Percentiles rank a stretch among this genome's conserved stretches.
phyloP scores from a whole-genome alignment of 2,797 vertebrate species.

The Anisognathus igniventris region DNA sequence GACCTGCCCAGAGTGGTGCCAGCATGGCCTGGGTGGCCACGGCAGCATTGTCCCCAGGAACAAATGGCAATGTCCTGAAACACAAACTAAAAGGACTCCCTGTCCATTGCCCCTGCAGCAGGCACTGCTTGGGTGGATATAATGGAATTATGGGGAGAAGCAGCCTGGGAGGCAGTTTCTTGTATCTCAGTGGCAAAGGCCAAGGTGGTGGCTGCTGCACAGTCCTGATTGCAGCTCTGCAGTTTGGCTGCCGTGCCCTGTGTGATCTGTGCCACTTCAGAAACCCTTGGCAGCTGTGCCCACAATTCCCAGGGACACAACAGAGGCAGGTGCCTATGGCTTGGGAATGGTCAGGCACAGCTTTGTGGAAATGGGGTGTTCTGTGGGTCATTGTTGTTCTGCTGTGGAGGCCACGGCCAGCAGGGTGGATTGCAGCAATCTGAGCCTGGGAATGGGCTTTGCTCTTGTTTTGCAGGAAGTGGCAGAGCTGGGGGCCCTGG shows the following conservation, averaged over 20 bases:
- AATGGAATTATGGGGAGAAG: neutral
- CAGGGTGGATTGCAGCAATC: neutral
- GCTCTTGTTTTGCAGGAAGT: neutral
- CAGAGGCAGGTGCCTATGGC: rapidly evolving
- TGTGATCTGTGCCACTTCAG: rapidly evolving
- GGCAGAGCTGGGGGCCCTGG: neutral
- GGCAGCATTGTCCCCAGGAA: neutral
- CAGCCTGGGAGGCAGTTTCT: neutral
- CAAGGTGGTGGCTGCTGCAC: neutral
- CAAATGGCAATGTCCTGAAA: neutral
- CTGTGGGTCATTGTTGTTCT: rapidly evolving
- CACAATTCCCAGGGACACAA: rapidly evolving
- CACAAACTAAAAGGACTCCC: neutral
- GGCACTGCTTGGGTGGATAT: rapidly evolving
- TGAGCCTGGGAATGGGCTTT: neutral
- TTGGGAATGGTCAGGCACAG: neutral
- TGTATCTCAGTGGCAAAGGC: rapidly evolving
- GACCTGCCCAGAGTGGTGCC: neutral
- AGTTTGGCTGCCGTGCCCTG: rapidly evolving
- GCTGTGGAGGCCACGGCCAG: rapidly evolving
- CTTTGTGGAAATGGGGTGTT: neutral
- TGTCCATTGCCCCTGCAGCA: neutral
- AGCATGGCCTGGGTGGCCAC: neutral
- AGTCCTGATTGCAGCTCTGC: rapidly evolving
- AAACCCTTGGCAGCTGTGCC: rapidly evolving